Evolutionary conservation across 2,113 vertebrate genomes (phyloP).

Genomic region (Phyllostomus hastatus): DNA sequence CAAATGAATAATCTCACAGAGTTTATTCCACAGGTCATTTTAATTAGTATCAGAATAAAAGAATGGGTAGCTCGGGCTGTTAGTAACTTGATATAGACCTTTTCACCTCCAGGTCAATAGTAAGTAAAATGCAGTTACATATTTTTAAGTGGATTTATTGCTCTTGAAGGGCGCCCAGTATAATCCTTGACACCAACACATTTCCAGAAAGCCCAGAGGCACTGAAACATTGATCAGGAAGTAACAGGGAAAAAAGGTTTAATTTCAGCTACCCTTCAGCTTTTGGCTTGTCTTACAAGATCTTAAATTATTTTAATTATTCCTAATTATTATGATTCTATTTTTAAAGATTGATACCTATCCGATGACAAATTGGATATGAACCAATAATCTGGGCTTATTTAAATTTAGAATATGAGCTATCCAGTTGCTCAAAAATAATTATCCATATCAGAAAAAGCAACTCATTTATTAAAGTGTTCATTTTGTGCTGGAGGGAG

Average conservation of each 20-base stretch:
- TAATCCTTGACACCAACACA: slow-evolving; percentile 64
- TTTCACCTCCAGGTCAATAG: slow-evolving; percentile 74
- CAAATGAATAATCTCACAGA: slow-evolving; percentile 48
- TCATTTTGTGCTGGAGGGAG: background rate
- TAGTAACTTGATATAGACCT: slow-evolving; percentile 72
- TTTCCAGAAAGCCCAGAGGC: slow-evolving; percentile 66
- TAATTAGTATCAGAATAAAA: slow-evolving; percentile 69
- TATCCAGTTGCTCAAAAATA: slow-evolving; percentile 35
- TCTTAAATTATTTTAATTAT: slow-evolving; percentile 72
- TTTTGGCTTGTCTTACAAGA: slow-evolving; percentile 46
- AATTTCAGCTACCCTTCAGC: slow-evolving; percentile 45
- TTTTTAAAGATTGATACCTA: slow-evolving; percentile 55
- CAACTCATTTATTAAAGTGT: background rate
- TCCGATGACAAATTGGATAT: slow-evolving; percentile 61
- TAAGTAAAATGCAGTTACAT: slow-evolving; percentile 75
- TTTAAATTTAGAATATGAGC: slow-evolving; percentile 42
- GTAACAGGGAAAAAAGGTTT: slow-evolving; percentile 38
- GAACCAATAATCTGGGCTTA: slow-evolving; percentile 38
- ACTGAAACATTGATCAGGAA: slow-evolving; percentile 62
- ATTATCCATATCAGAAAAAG: slow-evolving; percentile 34
- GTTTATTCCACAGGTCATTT: slow-evolving; percentile 57
- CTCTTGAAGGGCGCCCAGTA: slow-evolving; percentile 60
- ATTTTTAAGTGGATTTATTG: slow-evolving; percentile 76
- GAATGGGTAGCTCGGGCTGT: slow-evolving; percentile 59
- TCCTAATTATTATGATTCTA: slow-evolving; percentile 68